Conservation (phyloP, 2,113 vertebrate species). For the Dromaius novaehollandiae region DNA sequence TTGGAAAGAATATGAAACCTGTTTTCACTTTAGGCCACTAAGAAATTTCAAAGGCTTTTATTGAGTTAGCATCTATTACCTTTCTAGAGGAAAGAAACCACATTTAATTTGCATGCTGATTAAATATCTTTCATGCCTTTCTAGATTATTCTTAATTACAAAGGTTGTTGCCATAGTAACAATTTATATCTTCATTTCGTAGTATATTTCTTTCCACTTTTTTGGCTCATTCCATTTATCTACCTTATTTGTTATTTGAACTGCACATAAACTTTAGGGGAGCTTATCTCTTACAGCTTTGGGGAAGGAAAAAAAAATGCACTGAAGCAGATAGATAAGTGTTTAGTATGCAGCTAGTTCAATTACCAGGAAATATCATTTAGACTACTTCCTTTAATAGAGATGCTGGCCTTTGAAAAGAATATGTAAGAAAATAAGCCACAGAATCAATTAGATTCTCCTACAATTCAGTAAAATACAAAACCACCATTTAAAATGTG, state of each 20-base stretch:
- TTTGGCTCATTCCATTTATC: constrained; percentile 55
- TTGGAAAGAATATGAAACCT: not conserved
- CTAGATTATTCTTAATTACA: constrained; percentile 65
- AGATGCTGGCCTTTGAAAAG: constrained; percentile 46
- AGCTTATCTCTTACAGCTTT: constrained; percentile 59
- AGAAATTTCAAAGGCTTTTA: not conserved
- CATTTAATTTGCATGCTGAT: constrained; percentile 54
- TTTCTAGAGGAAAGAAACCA: constrained; percentile 11
- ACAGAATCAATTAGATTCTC: constrained; percentile 58
- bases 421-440: constrained; percentile 17
- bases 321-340: constrained; percentile 59
- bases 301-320: constrained; percentile 11
- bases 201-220: constrained; percentile 49
- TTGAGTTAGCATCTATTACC: not conserved
- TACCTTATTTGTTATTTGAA: constrained; percentile 62
- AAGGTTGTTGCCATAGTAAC: constrained; percentile 55
- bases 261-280: constrained; percentile 52
- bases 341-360: constrained; percentile 47
- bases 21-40: not conserved
- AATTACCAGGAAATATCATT: constrained; percentile 56
- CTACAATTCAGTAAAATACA: constrained; percentile 15
- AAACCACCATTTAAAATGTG: constrained; percentile 44
- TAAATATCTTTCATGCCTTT: constrained; percentile 52
- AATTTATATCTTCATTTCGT: constrained; percentile 72
- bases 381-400: constrained; percentile 55